Evolutionary conservation across 2,113 vertebrate genomes (phyloP).

Genomic region (Eira barbara): DNA sequence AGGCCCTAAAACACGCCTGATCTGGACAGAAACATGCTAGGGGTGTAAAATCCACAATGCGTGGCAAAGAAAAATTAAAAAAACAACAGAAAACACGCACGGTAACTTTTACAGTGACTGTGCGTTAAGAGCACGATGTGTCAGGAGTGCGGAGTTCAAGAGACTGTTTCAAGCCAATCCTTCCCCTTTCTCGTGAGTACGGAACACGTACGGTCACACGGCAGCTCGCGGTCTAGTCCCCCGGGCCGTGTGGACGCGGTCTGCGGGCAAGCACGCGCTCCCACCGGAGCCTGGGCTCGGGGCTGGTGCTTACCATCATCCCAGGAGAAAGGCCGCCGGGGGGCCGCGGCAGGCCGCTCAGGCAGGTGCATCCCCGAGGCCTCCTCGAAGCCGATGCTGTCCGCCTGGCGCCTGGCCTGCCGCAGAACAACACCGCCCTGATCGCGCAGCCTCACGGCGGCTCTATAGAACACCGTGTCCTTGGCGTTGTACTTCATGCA

Average conservation of each 20-base stretch:
- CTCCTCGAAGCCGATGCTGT: conserved; percentile 91
- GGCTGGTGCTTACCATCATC: conserved; percentile 90
- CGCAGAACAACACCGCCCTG: conserved; percentile 94
- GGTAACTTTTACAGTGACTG: fast-evolving
- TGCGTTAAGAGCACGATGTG: fast-evolving
- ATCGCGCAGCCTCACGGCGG: conserved; percentile 93
- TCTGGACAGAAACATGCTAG: fast-evolving
- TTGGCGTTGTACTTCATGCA: conserved; percentile 99
- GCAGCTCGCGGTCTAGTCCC: fast-evolving
- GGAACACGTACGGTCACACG: fast-evolving
- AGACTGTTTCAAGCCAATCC: fast-evolving
- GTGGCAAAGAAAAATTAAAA: fast-evolving
- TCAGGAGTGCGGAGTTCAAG: fast-evolving
- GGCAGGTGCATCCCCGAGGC: conserved; percentile 94
- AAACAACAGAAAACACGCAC: fast-evolving
- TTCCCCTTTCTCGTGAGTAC: fast-evolving
- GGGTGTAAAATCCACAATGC: fast-evolving
- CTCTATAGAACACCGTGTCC: conserved; percentile 97
- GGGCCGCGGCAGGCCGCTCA: conserved; percentile 89
- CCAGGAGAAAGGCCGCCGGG: conserved; percentile 91
- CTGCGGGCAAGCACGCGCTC: not conserved
- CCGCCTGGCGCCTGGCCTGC: conserved; percentile 90
- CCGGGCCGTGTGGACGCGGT: fast-evolving
- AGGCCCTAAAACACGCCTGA: too few species aligned
- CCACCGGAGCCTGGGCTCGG: not conserved